Evolutionary conservation across 2,888 invertebrate species (phyloP).

Genomic region (Biston betularia): DNA sequence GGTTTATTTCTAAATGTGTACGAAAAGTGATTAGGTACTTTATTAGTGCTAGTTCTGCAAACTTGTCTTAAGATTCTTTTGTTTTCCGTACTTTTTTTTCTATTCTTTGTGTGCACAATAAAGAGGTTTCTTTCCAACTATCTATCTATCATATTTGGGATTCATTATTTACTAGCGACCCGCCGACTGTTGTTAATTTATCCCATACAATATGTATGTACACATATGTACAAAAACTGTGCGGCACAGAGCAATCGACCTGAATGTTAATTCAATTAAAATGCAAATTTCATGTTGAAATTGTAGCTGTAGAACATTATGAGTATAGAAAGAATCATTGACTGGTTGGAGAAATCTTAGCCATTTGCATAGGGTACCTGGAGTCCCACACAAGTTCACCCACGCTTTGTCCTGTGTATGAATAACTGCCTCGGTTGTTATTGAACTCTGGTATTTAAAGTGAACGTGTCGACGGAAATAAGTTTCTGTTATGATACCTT

Average conservation of each 20-base stretch:
- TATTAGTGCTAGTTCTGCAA: background rate
- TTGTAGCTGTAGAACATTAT: slow-evolving; percentile 56
- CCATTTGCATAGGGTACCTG: slow-evolving; percentile 65
- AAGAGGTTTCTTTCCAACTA: too few relatives aligned
- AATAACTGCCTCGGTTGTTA: slow-evolving; percentile 55
- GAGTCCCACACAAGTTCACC: slow-evolving; percentile 62
- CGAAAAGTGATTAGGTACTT: background rate
- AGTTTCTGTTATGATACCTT: slow-evolving; percentile 36
- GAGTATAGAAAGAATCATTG: slow-evolving; percentile 58
- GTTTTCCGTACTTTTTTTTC: too few relatives aligned
- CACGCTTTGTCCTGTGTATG: slow-evolving; percentile 58
- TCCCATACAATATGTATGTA: background rate
- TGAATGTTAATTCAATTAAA: slow-evolving; percentile 65
- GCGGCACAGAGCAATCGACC: slow-evolving; percentile 37
- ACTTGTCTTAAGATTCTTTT: too few relatives aligned
- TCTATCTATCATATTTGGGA: background rate
- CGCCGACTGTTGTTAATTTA: slow-evolving; percentile 16
- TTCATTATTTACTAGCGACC: background rate
- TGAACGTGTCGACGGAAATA: slow-evolving; percentile 38
- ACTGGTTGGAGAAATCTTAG: slow-evolving; percentile 63
- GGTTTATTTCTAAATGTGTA: background rate
- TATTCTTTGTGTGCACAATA: too few relatives aligned
- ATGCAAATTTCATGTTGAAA: slow-evolving; percentile 68
- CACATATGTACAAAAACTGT: background rate
- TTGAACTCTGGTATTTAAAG: slow-evolving; percentile 49